Evolutionary conservation across 2,113 vertebrate species (phyloP).

Genomic region (Barbus barbus): DNA sequence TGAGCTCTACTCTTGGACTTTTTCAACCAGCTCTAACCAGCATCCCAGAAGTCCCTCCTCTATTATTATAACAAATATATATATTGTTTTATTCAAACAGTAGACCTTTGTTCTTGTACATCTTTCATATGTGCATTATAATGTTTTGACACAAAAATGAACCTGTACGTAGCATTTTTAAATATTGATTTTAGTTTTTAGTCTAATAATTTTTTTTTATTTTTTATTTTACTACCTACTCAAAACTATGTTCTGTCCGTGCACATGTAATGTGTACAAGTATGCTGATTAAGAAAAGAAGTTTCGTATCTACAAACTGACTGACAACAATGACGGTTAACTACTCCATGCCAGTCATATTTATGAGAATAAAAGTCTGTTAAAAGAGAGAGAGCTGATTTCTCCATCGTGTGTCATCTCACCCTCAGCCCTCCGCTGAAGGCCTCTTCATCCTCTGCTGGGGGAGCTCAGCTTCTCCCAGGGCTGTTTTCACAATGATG

Average conservation of each 20-base stretch:
- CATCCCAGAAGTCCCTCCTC: slow-evolving; percentile 2
- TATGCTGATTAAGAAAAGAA: neutral
- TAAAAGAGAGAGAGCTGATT: neutral
- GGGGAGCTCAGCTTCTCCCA: slow-evolving; percentile 56
- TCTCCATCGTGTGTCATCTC: slow-evolving; percentile 50
- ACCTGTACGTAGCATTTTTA: no score
- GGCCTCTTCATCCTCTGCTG: slow-evolving; percentile 44
- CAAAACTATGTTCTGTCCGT: neutral
- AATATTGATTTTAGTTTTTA: no score
- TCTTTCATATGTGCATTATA: neutral
- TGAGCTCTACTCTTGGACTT: neutral
- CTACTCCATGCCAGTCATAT: slow-evolving; percentile 16
- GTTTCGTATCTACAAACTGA: neutral
- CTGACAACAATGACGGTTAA: neutral
- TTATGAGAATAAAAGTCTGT: neutral
- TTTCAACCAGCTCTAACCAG: neutral
- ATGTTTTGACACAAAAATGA: no score
- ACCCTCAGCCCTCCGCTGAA: slow-evolving; percentile 57
- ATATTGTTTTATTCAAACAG: neutral
- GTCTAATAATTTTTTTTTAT: neutral
- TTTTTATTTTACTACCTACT: neutral
- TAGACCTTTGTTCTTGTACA: neutral
- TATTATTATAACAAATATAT: neutral
- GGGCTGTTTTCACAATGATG: slow-evolving; percentile 79
- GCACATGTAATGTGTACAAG: neutral